Base-by-base conservation (phyloP, 2,113 vertebrate genomes). In the Hepsetus odoe region DNA sequence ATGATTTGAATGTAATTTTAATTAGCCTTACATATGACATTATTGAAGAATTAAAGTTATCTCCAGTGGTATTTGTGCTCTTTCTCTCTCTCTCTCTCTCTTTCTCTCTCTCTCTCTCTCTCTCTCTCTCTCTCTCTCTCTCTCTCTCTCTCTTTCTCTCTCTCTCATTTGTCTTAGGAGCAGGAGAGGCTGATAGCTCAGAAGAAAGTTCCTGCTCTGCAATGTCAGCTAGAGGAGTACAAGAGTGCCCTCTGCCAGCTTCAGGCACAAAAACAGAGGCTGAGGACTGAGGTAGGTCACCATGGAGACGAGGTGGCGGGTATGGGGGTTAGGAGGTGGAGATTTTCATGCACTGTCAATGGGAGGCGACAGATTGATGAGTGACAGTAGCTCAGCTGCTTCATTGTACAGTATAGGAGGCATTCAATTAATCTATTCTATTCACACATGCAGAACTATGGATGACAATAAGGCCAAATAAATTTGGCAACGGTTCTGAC, bases 191-290 rank as follows among this genome's bases (percentile, higher is more conserved):
- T 96, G 80, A 77, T 95, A 81, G 92, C 93, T 0, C 95, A 97
- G 85, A 92, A 90, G 82, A 92, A 92, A 79, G 90, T 95, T 5
- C 92, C 95, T 0, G 88, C 82, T 40, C 89, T 97, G 66, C 91
- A 93, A 84, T 91, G 82, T 74, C 96, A 97, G 84, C 88, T 98
- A 87, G 95, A 98, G 71, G 95, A 98, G 76, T 93, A 94, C 85
- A 95, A 92, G 91, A 95, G 91, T 80, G 88, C 93, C 84, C 91
- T 98, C 86, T 95, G 92, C 66, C 93, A 95, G 88, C 92, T 98
- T 11, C 94, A 97, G 83, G 85, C 85, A 0, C 96, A 98, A 86
- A 97, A 94, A 78, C 90, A 91, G 0, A 93, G 94, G 46, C 91
- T 98, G 28, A 95, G 95, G 75, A 90, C 91, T 28, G 96, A 98